Percentiles rank a stretch among this genome's conserved stretches.
phyloP scores from a whole-genome alignment of 2,113 vertebrate species.

The Carettochelys insculpta region DNA sequence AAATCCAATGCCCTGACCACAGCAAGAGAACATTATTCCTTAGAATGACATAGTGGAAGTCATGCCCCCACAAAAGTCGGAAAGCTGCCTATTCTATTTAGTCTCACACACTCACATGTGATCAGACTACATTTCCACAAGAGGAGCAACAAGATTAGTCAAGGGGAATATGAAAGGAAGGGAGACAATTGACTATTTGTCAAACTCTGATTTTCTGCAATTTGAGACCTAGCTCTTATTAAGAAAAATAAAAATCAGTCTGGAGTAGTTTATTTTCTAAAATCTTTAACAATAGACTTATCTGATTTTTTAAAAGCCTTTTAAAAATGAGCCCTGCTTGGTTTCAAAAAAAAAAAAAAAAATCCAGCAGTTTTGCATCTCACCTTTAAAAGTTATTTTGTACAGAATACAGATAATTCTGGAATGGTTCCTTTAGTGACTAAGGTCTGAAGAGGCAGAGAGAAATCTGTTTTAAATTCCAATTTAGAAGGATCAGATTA shows the following conservation, averaged over 20 bases:
- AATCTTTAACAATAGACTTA: neutral
- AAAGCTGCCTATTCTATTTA: neutral
- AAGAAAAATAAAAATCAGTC: neutral
- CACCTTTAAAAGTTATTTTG: neutral
- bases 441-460: neutral
- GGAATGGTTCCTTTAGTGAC: neutral
- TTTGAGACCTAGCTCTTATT: neutral
- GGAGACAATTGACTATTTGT: rapidly evolving
- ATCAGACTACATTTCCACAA: neutral
- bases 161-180: neutral
- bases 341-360: neutral
- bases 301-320: neutral
- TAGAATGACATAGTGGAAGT: too few species aligned
- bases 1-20: neutral
- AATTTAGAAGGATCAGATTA: neutral
- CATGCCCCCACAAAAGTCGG: neutral
- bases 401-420: neutral
- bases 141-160: too few species aligned
- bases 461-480: neutral
- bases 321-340: neutral
- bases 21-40: neutral
- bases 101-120: neutral
- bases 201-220: neutral
- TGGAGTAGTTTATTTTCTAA: neutral
- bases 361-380: neutral